These are phyloP conservation scores for Pitta sordida DNA, from an alignment of 2,113 vertebrate genomes.

Conservation along the genomic window DNA sequence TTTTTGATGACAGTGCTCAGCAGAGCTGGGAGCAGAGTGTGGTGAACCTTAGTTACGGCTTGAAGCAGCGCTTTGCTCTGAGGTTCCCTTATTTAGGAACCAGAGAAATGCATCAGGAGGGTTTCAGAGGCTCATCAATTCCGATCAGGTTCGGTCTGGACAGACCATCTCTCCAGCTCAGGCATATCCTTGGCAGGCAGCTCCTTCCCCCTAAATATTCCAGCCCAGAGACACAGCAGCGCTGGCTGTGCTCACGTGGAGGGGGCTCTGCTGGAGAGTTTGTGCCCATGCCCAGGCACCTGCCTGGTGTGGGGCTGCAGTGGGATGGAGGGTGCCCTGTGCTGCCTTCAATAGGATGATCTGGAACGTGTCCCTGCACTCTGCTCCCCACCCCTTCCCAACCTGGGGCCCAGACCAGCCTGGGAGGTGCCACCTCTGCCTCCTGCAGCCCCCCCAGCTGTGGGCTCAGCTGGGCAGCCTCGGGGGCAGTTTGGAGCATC, in stretches of 20 bases:
- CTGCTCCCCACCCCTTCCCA: background rate
- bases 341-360: fast-evolving
- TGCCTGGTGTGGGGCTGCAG: background rate
- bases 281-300: fast-evolving
- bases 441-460: background rate
- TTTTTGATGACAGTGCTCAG: background rate
- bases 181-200: conserved; percentile 9
- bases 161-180: background rate
- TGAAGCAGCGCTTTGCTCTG: background rate
- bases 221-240: background rate
- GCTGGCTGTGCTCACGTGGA: background rate
- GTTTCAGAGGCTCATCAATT: conserved; percentile 27
- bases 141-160: conserved; percentile 16
- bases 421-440: background rate
- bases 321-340: background rate
- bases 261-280: background rate
- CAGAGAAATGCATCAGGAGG: background rate
- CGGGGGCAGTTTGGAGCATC: background rate
- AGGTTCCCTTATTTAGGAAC: background rate
- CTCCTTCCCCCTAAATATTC: background rate
- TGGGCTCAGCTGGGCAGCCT: fast-evolving
- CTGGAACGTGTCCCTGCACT: fast-evolving
- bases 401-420: background rate
- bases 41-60: background rate
- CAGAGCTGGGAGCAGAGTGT: background rate